A percentile compares a stretch with the other conserved stretches of the same genome.
Evolutionary conservation across 2,113 vertebrate genomes (phyloP).

Genomic region (Eonycteris spelaea): DNA sequence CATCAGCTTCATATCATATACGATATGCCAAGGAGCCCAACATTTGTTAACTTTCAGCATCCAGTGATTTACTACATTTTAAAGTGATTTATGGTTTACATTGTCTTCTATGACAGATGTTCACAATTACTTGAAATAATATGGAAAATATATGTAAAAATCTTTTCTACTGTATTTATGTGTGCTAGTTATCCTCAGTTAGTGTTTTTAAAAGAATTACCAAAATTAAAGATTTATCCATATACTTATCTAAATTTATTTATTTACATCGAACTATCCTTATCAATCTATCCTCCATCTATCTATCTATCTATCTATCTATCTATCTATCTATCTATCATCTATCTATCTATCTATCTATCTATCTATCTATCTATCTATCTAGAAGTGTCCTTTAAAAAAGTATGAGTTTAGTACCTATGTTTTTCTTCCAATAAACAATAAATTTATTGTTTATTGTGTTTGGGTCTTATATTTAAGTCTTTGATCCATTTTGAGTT

Average conservation of each 20-base stretch:
- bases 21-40: not conserved
- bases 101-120: not conserved
- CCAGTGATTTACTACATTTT: not conserved
- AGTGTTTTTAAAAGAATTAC: not conserved
- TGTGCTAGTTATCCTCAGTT: not conserved
- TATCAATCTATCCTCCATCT: not conserved
- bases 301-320: too few relatives aligned
- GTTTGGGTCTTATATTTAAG: too few relatives aligned
- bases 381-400: not conserved
- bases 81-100: not conserved
- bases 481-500: too few relatives aligned
- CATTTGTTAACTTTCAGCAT: not conserved
- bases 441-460: too few relatives aligned
- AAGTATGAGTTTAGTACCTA: too few relatives aligned
- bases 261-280: not conserved
- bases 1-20: not conserved
- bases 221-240: not conserved
- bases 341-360: too few relatives aligned
- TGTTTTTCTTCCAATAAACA: too few relatives aligned
- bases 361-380: not conserved
- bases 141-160: not conserved
- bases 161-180: not conserved
- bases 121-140: not conserved
- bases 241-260: not conserved
- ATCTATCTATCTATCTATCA: not conserved